Evolutionary conservation across 2,113 vertebrate genomes (phyloP).

Genomic region (Brachyistius frenatus): DNA sequence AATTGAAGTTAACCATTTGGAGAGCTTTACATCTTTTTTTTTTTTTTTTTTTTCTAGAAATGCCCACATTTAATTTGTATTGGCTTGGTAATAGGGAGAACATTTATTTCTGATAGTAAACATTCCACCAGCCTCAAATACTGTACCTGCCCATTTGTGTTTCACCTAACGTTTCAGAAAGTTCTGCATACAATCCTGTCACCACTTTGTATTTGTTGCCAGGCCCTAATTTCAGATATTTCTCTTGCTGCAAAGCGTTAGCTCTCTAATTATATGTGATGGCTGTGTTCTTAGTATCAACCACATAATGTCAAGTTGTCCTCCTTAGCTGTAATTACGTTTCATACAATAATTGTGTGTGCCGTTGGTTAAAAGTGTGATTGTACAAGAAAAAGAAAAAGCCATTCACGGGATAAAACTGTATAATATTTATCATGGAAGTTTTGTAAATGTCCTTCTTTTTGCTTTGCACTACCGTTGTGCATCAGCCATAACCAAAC

Average conservation of each 20-base stretch:
- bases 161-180: slow-evolving; percentile 26
- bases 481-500: background rate
- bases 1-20: slow-evolving; percentile 1
- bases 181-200: slow-evolving; percentile 13
- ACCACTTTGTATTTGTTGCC: slow-evolving; percentile 27
- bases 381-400: background rate
- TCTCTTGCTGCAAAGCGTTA: slow-evolving; percentile 19
- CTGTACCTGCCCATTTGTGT: slow-evolving; percentile 16
- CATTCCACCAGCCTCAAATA: background rate
- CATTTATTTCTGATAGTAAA: background rate
- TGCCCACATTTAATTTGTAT: background rate
- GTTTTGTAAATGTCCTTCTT: background rate
- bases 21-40: background rate
- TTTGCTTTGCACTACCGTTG: background rate
- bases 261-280: slow-evolving; percentile 59
- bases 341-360: slow-evolving; percentile 29
- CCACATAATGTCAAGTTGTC: slow-evolving; percentile 41
- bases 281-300: slow-evolving; percentile 29
- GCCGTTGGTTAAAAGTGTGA: slow-evolving; percentile 3
- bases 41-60: background rate
- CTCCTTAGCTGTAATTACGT: slow-evolving; percentile 22
- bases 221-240: slow-evolving; percentile 55
- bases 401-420: background rate
- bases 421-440: background rate
- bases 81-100: background rate